Evolutionary conservation across 2,113 vertebrate genomes (phyloP), one percentile per base, ranked within the genome.

Genomic region (Microcebus ravelobensis): DNA sequence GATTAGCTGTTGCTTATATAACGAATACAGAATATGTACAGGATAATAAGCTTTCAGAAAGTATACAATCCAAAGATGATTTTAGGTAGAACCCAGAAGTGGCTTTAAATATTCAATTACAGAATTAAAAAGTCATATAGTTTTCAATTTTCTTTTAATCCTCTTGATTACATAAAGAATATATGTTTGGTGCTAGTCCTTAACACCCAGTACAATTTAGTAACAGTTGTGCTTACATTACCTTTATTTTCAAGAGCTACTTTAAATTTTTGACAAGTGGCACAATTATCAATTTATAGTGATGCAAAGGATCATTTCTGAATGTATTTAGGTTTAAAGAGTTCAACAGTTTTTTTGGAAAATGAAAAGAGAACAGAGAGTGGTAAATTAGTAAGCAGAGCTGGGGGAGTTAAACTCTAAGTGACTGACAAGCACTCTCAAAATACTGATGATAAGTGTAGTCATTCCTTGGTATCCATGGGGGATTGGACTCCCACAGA

Each of bases 301-400:
- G 25, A 96, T 45, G 6, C 27, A 81, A 76, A 93, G 15, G 81
- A 95, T 71, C n/a, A 27, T 63, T 81, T 95, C 42, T 77, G 45
- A 95, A 79, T 42, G 10, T 76, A 83, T 77, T 84, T 79, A 91
- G 31, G 59, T 77, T 94, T 76, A 93, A 93, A 91, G 23, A 92
- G n/a, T 59, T 77, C 36, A 77, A 50, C 2, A 39, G 42, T 39
- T 39, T 81, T 76, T 76, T 25, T 42, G 70, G 34, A 85, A 88
- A 21, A 84, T 12, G 50, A 61, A 68, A 89, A 76, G 29, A 81
- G 1, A 68, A 61, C 18, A n/a, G 7, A n/a, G 7, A 74, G 29
- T 63, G 13, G 55, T 34, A 80, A 90, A 50, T 45, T 48, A 82
- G 48, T 85, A 71, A 92, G 55, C 39, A 70, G 61, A 57, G 39